Evolutionary conservation across 2,113 vertebrate species (phyloP).

Genomic region (Sminthopsis crassicaudata): DNA sequence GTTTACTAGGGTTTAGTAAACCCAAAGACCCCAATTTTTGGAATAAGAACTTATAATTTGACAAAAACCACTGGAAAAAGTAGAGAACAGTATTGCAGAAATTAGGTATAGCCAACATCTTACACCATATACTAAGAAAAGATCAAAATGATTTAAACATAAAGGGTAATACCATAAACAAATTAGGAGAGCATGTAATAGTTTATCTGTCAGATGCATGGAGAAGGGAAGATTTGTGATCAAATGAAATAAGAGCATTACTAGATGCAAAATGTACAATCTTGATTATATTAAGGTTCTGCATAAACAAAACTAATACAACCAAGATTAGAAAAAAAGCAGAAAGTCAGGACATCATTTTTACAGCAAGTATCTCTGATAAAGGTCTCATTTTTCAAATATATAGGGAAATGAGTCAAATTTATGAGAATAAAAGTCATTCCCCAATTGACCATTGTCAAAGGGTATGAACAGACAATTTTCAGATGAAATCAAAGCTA

Average conservation of each 20-base stretch:
- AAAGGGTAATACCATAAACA: neutral
- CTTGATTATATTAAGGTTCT: neutral
- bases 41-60: neutral
- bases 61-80: neutral
- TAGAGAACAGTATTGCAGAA: neutral
- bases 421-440: too few species aligned
- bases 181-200: neutral
- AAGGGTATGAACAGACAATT: too few species aligned
- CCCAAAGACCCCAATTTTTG: neutral
- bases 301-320: neutral
- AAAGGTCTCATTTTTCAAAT: neutral
- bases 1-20: neutral
- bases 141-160: neutral
- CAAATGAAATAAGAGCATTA: neutral
- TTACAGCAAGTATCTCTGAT: neutral
- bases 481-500: too few species aligned
- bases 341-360: neutral
- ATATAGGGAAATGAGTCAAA: neutral
- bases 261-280: neutral
- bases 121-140: too few species aligned
- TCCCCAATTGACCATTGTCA: too few species aligned
- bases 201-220: neutral
- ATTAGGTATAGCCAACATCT: neutral
- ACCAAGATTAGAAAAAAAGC: neutral
- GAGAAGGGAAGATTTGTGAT: neutral